A percentile compares a stretch with the other conserved stretches of the same genome.
These are phyloP conservation scores for Sphaerolaimus hirsutus DNA, from an alignment of 2,888 invertebrate genomes.

Conservation along the genomic window DNA sequence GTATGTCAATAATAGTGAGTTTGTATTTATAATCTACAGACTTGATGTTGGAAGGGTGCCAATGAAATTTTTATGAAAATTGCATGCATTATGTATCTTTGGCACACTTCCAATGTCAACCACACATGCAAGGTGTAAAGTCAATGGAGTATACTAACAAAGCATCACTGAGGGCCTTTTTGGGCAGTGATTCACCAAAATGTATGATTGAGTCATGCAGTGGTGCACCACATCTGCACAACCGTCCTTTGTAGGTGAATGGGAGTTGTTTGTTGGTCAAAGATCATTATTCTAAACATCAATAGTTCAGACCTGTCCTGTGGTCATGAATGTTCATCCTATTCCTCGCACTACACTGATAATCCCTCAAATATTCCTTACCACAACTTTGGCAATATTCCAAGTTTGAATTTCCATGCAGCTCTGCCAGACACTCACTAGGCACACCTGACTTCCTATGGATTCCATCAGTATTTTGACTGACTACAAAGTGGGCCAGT, in stretches of 20 bases:
- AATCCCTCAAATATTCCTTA: constrained; percentile 34
- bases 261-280: too few species aligned
- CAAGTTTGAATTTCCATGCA: constrained; percentile 37
- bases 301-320: constrained; percentile 3
- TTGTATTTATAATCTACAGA: too few species aligned
- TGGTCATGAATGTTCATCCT: constrained; percentile 4
- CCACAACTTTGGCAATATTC: constrained; percentile 54
- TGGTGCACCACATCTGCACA: constrained; percentile 16
- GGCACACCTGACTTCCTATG: constrained; percentile 41
- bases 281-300: too few species aligned
- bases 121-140: too few species aligned
- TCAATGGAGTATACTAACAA: too few species aligned
- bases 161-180: constrained; percentile 14
- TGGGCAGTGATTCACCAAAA: constrained; percentile 24
- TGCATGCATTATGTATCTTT: too few species aligned
- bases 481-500: constrained; percentile 62
- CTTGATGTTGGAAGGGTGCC: too few species aligned
- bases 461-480: constrained; percentile 87
- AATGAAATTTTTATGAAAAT: too few species aligned
- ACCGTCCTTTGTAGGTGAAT: too few species aligned
- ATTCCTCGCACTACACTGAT: neutral
- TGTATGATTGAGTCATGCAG: constrained; percentile 26
- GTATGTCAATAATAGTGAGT: too few species aligned
- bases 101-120: too few species aligned
- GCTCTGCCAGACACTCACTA: constrained; percentile 7